Evolutionary conservation across 92 coral and sea anemone species (phyloP).

Genomic region (Porites cylindrica): DNA sequence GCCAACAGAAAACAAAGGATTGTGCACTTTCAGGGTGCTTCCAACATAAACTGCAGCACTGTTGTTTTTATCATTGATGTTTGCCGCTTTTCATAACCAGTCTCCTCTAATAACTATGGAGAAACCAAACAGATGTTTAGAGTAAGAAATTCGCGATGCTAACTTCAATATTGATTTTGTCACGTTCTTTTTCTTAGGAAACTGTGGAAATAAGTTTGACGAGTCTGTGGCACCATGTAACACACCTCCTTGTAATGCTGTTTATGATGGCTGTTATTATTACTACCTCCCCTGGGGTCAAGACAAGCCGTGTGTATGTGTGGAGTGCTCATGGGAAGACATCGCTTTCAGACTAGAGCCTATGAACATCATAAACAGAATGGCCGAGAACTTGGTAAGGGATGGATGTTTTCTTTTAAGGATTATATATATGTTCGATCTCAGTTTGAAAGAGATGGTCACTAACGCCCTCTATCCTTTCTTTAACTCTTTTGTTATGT

Average conservation of each 20-base stretch:
- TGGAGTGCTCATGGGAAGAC: constrained; percentile 93
- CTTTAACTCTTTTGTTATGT: too few relatives aligned
- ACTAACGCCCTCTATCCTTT: too few relatives aligned
- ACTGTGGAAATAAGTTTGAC: constrained; percentile 96
- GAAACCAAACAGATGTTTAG: not conserved
- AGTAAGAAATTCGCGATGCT: not conserved
- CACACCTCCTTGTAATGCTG: constrained; percentile 92
- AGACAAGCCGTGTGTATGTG: constrained; percentile 91
- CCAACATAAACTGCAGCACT: too few relatives aligned
- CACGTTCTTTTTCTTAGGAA: constrained; percentile 58
- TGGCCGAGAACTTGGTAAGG: constrained; percentile 89
- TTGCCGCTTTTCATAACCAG: too few relatives aligned
- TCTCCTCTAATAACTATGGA: too few relatives aligned
- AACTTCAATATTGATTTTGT: not conserved
- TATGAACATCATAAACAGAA: constrained; percentile 70
- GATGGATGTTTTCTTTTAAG: not conserved
- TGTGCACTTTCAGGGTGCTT: too few relatives aligned
- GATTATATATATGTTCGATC: too few relatives aligned
- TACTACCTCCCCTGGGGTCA: constrained; percentile 96
- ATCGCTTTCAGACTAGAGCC: constrained; percentile 91
- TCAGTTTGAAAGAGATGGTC: too few relatives aligned
- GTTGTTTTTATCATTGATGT: too few relatives aligned
- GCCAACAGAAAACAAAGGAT: too few relatives aligned
- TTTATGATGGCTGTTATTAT: constrained; percentile 87
- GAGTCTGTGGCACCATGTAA: constrained; percentile 96